Conservation (phyloP, 2,797 vertebrate species). For the Halcyon smyrnensis region DNA sequence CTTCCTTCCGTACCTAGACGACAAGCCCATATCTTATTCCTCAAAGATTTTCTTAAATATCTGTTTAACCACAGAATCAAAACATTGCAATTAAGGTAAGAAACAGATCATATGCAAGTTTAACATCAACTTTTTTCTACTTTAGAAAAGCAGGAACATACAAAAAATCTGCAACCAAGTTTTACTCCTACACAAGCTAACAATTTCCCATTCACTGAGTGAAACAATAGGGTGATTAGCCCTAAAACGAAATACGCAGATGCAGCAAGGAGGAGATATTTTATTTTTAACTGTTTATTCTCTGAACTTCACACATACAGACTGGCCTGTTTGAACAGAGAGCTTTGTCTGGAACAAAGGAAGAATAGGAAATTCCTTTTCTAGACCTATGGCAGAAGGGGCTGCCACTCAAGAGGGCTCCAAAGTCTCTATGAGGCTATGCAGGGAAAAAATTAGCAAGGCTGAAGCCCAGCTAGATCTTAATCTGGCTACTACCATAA, state of each 20-base stretch:
- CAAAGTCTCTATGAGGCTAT: neutral
- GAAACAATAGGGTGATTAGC: conserved; percentile 26
- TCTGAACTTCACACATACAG: neutral
- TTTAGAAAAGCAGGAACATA: conserved; percentile 35
- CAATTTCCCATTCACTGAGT: conserved; percentile 12
- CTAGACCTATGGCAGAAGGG: neutral
- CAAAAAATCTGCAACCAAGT: neutral
- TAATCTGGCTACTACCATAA: too few relatives aligned
- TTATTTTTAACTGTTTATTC: neutral
- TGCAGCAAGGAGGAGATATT: neutral
- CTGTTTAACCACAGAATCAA: conserved; percentile 9
- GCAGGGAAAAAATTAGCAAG: neutral
- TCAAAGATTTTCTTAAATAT: conserved; percentile 4
- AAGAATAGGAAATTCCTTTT: neutral
- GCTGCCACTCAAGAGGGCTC: neutral
- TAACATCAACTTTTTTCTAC: conserved; percentile 24
- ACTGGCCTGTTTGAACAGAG: neutral
- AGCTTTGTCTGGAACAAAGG: neutral
- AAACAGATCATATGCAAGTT: conserved; percentile 43
- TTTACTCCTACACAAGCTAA: conserved; percentile 36
- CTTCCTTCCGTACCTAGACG: neutral
- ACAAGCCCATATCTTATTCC: neutral
- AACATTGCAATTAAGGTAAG: conserved; percentile 22
- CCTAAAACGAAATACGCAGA: neutral
- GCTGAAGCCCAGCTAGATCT: too few relatives aligned